These are phyloP conservation scores for Melinaea menophilus DNA, from an alignment of 2,888 invertebrate genomes.

Conservation along the genomic window DNA sequence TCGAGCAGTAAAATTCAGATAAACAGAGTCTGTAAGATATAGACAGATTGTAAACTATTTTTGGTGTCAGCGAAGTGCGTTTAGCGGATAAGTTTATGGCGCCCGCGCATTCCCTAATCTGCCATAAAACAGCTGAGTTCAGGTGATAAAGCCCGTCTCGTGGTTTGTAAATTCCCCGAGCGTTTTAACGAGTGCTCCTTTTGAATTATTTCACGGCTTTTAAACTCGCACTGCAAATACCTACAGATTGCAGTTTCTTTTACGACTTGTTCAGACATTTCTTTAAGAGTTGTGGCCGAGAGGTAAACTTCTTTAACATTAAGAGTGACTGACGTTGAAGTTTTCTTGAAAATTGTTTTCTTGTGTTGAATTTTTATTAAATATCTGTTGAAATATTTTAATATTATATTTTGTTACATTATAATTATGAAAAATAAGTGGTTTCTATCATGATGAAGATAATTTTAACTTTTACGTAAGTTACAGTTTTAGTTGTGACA, in stretches of 20 bases:
- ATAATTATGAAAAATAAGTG: too few relatives aligned
- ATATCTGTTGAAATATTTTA: not conserved
- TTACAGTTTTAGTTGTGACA: too few relatives aligned
- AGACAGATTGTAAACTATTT: slow-evolving; percentile 71
- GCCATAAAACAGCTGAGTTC: slow-evolving; percentile 53
- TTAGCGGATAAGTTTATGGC: slow-evolving; percentile 58
- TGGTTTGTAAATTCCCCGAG: slow-evolving; percentile 62
- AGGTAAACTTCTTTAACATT: slow-evolving; percentile 13
- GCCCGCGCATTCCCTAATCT: slow-evolving; percentile 21
- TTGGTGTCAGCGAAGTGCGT: slow-evolving; percentile 72
- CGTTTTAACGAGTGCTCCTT: slow-evolving; percentile 66
- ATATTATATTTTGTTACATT: not conserved
- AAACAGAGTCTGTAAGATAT: slow-evolving; percentile 58
- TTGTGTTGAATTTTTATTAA: not conserved
- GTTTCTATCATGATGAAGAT: too few relatives aligned
- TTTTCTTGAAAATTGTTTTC: slow-evolving; percentile 7
- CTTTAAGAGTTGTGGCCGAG: slow-evolving; percentile 17
- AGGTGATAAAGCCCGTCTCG: slow-evolving; percentile 64
- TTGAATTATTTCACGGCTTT: slow-evolving; percentile 71
- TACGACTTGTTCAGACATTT: slow-evolving; percentile 43
- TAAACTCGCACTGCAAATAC: slow-evolving; percentile 50
- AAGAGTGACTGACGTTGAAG: not conserved
- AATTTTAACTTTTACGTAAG: too few relatives aligned
- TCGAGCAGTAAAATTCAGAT: slow-evolving; percentile 63
- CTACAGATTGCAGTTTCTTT: slow-evolving; percentile 54